These are phyloP conservation scores for Muscidifurax raptorellus DNA, from an alignment of 1,140 invertebrate genomes.

Conservation along the genomic window DNA sequence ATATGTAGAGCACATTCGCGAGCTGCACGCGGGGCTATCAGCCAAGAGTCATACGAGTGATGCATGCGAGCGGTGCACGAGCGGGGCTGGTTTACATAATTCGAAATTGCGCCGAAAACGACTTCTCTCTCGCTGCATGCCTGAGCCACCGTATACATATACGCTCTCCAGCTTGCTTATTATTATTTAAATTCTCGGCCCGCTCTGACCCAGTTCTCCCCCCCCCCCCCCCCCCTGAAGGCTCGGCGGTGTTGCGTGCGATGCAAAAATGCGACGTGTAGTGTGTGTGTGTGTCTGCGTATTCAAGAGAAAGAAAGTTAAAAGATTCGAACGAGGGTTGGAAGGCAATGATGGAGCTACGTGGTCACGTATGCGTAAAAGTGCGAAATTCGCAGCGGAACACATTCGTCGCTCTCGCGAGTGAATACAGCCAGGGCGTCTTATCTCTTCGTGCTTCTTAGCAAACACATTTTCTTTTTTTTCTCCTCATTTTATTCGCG, in stretches of 20 bases:
- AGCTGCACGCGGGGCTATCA: not conserved
- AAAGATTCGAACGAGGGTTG: not conserved
- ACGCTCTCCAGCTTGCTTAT: slow-evolving; percentile 44
- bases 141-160: not conserved
- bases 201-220: slow-evolving; percentile 55
- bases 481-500: not conserved
- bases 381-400: slow-evolving; percentile 13
- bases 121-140: slow-evolving; percentile 32
- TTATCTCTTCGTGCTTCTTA: not conserved
- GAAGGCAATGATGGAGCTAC: not conserved
- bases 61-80: slow-evolving; percentile 55
- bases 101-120: slow-evolving; percentile 63
- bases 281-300: too few relatives aligned
- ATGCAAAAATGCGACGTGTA: not conserved
- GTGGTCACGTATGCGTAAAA: slow-evolving; percentile 4
- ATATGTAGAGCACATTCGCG: not conserved
- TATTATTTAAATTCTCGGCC: slow-evolving; percentile 65
- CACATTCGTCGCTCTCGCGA: not conserved
- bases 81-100: slow-evolving; percentile 64
- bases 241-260: not conserved
- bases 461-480: not conserved
- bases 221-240: not conserved
- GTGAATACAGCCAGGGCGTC: not conserved
- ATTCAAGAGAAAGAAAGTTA: not conserved
- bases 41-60: slow-evolving; percentile 40